Percentiles rank a stretch among this genome's conserved stretches.
These are phyloP conservation scores for Bovichtus variegatus DNA, from an alignment of 2,797 vertebrate species.

Conservation along the genomic window DNA sequence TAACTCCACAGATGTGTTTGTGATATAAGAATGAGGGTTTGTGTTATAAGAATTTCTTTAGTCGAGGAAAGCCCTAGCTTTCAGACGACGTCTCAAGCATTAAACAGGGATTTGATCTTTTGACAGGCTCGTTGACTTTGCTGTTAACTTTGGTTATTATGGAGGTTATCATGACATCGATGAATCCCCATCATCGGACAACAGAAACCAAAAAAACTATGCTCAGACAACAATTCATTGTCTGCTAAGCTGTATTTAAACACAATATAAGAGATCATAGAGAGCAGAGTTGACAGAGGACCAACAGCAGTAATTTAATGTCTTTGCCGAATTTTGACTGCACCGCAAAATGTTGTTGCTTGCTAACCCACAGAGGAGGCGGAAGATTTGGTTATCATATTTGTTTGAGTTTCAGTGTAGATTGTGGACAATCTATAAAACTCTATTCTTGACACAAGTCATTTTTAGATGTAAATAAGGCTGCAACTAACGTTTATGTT, in stretches of 20 bases:
- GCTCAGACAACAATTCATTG: too few species aligned
- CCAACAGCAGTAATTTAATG: conserved; percentile 18
- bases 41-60: too few species aligned
- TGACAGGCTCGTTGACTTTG: neutral
- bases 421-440: neutral
- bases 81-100: neutral
- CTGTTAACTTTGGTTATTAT: neutral
- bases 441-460: neutral
- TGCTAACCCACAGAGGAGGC: conserved; percentile 10
- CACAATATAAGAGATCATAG: neutral
- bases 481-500: too few species aligned
- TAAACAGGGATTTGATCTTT: neutral
- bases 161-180: neutral
- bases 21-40: too few species aligned
- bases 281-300: conserved; percentile 24
- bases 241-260: neutral
- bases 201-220: neutral
- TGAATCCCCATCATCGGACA: neutral
- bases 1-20: too few species aligned
- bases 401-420: neutral
- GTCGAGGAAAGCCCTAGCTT: too few species aligned
- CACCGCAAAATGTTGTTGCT: conserved; percentile 18
- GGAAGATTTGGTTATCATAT: neutral
- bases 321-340: conserved; percentile 22
- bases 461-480: neutral